Percentiles rank a stretch among this genome's conserved stretches.
These are phyloP conservation scores for Delia radicum DNA, from an alignment of 1,140 invertebrate genomes.

Conservation along the genomic window DNA sequence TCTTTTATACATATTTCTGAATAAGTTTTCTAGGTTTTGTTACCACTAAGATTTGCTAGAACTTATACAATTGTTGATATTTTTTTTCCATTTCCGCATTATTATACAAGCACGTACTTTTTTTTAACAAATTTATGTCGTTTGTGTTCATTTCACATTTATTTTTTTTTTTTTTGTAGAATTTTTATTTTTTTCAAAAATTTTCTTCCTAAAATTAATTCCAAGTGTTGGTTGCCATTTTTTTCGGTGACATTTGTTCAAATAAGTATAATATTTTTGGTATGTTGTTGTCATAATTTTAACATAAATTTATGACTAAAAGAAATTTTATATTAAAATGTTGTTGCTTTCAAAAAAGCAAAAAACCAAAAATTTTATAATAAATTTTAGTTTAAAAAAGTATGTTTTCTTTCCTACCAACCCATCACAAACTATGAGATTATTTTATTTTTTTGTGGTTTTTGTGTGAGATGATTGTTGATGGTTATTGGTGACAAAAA, in stretches of 20 bases:
- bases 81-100: no score
- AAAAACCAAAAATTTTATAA: neutral
- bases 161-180: neutral
- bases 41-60: no score
- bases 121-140: neutral
- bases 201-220: neutral
- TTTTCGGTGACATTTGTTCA: neutral
- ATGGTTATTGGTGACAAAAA: no score
- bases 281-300: neutral
- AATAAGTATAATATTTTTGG: neutral
- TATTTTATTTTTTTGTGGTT: no score
- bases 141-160: neutral
- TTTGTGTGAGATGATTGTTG: no score
- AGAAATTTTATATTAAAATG: neutral
- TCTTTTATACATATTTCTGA: no score
- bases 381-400: neutral
- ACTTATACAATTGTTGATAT: no score
- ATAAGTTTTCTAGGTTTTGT: no score
- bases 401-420: neutral
- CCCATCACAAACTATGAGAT: no score
- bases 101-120: neutral
- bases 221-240: neutral
- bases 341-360: neutral
- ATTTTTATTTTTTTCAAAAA: neutral
- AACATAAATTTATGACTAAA: neutral